These are phyloP conservation scores for Tubiluchus corallicola DNA, from an alignment of 2,888 invertebrate genomes.

Conservation along the genomic window DNA sequence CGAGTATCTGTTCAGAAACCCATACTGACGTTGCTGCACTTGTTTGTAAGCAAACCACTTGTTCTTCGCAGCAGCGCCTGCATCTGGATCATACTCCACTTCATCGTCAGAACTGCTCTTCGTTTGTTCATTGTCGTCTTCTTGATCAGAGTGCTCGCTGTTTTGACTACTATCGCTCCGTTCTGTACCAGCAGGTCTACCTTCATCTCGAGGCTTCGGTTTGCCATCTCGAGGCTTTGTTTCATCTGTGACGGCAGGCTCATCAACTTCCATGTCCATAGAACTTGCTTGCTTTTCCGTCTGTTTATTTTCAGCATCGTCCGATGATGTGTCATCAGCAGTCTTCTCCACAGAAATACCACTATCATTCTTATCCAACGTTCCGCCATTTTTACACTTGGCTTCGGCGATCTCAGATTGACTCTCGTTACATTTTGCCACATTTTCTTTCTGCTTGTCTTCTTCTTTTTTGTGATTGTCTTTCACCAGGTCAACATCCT, in stretches of 20 bases:
- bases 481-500: too few relatives aligned
- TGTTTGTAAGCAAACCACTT: conserved; percentile 47
- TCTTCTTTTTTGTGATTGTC: too few relatives aligned
- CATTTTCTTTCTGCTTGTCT: too few relatives aligned
- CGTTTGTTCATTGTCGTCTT: conserved; percentile 12
- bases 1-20: conserved; percentile 32
- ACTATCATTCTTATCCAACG: conserved; percentile 23
- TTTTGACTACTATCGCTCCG: conserved; percentile 11
- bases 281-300: conserved; percentile 6
- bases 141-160: conserved; percentile 10
- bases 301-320: conserved; percentile 7
- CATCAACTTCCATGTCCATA: conserved; percentile 9
- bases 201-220: conserved; percentile 13
- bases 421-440: too few relatives aligned
- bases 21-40: conserved; percentile 35
- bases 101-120: conserved; percentile 9
- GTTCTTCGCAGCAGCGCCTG: conserved; percentile 35
- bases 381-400: too few relatives aligned
- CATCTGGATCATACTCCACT: conserved; percentile 14
- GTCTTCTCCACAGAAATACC: conserved; percentile 22
- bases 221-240: neutral
- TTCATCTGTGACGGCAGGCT: neutral
- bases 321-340: conserved; percentile 1
- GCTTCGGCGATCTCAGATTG: too few relatives aligned
- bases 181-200: too few relatives aligned